phyloP scores from a whole-genome alignment of 2,113 vertebrate species.

The Rallus limicola region DNA sequence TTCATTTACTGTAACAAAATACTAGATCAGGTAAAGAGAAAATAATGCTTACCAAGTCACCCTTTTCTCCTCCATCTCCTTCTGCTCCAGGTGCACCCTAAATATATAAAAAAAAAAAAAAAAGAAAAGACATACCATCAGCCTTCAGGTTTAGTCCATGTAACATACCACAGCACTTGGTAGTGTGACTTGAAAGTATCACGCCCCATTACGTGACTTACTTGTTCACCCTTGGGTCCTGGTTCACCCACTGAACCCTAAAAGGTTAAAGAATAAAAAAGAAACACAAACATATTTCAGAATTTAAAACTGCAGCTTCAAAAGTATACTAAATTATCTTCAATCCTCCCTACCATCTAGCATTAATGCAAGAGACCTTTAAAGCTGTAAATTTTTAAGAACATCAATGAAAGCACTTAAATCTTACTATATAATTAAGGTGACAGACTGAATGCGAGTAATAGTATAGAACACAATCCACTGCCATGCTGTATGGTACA shows the following conservation, averaged over 20 bases:
- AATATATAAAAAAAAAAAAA: conserved; percentile 33
- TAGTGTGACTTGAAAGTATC: not conserved
- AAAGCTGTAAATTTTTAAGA: not conserved
- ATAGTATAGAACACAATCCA: not conserved
- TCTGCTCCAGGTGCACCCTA: conserved; percentile 91
- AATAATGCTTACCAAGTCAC: conserved; percentile 81
- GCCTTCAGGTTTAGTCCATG: not conserved
- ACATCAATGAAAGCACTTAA: not conserved
- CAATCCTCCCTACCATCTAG: not conserved
- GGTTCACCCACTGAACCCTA: conserved; percentile 88
- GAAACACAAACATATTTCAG: not conserved
- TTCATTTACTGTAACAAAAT: not conserved
- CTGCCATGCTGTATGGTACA: not conserved
- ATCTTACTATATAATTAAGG: not conserved
- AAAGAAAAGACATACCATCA: conserved; percentile 7
- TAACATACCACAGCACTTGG: not conserved
- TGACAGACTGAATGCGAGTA: not conserved
- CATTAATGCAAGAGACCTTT: not conserved
- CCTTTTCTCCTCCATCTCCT: conserved; percentile 89
- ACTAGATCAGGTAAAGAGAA: not conserved
- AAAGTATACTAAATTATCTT: not conserved
- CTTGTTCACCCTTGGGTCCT: conserved; percentile 93
- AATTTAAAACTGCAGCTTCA: not conserved
- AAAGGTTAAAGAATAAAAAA: not conserved
- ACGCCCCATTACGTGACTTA: conserved; percentile 46